These are phyloP conservation scores for Aleiodes testaceus DNA, from an alignment of 2,888 invertebrate species.

Conservation along the genomic window DNA sequence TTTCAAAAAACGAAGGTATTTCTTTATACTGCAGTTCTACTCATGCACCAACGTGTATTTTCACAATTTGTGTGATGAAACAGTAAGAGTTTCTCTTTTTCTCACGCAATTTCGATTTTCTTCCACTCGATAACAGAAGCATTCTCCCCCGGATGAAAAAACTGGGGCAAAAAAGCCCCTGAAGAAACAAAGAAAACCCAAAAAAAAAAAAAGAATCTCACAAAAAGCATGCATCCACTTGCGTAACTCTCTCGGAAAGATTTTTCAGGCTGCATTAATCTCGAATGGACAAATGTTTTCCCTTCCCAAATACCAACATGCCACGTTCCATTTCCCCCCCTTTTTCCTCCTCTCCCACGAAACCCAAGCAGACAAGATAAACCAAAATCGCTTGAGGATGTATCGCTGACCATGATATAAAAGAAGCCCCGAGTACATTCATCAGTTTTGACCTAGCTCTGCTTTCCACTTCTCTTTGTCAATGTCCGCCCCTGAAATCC, in stretches of 20 bases:
- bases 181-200: too few species aligned
- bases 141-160: too few species aligned
- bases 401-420: not conserved
- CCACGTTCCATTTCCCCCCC: not conserved
- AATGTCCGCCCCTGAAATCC: conserved; percentile 39
- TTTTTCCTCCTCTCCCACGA: not conserved
- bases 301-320: conserved; percentile 2
- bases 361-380: conserved; percentile 23
- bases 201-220: too few species aligned
- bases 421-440: conserved; percentile 29
- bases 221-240: not conserved
- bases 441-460: conserved; percentile 38
- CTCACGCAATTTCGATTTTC: too few species aligned
- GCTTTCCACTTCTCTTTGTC: conserved; percentile 41
- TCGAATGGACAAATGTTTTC: conserved; percentile 17
- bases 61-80: too few species aligned
- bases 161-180: too few species aligned
- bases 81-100: too few species aligned
- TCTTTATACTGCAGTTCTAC: too few species aligned
- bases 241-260: not conserved
- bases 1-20: too few species aligned
- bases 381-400: conserved; percentile 23
- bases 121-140: too few species aligned
- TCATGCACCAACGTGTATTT: too few species aligned
- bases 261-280: conserved; percentile 32